Evolutionary conservation across 2,888 invertebrate genomes (phyloP).

Genomic region (Lamellibrachia satsuma): DNA sequence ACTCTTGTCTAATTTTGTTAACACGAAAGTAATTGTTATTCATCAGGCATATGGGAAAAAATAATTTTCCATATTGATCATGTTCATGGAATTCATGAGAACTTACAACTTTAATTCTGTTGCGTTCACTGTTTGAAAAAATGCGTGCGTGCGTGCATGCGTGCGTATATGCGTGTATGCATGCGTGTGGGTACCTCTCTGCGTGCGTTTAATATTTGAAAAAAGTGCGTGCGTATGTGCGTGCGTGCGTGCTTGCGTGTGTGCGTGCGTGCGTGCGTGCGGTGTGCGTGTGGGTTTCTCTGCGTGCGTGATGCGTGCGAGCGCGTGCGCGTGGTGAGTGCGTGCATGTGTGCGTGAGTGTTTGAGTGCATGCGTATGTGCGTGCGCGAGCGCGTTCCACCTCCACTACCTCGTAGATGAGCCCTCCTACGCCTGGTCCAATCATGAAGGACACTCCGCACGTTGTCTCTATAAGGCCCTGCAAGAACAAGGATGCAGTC

Average conservation of each 20-base stretch:
- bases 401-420: slow-evolving; percentile 19
- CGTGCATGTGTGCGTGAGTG: not conserved
- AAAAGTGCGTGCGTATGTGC: too few species aligned
- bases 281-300: not conserved
- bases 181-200: not conserved
- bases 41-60: too few species aligned
- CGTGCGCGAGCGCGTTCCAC: not conserved
- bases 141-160: not conserved
- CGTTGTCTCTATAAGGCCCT: slow-evolving; percentile 21
- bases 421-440: slow-evolving; percentile 19
- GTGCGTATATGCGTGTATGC: not conserved
- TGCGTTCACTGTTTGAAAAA: not conserved
- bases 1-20: not conserved
- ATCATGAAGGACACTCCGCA: slow-evolving; percentile 24
- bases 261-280: not conserved
- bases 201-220: too few species aligned
- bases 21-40: not conserved
- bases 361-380: not conserved
- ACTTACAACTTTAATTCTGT: not conserved
- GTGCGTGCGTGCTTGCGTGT: not conserved
- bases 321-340: not conserved
- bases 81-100: too few species aligned
- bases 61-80: too few species aligned
- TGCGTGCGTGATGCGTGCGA: not conserved
- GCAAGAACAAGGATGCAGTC: not conserved